These are phyloP conservation scores for Rhopalosiphum nymphaeae DNA, from an alignment of 2,888 invertebrate genomes.

Conservation along the genomic window DNA sequence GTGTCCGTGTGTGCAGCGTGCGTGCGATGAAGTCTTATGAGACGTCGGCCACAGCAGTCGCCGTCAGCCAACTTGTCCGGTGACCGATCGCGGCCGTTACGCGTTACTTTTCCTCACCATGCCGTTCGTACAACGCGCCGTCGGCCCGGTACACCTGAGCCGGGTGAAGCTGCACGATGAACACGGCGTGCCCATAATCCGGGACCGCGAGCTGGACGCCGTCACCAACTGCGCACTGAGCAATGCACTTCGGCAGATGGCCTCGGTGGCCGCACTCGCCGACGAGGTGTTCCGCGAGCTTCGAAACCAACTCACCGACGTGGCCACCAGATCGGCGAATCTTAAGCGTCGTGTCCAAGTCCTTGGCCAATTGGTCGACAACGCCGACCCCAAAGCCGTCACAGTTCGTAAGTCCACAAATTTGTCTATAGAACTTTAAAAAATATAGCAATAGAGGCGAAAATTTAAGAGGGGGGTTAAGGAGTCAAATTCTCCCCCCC, in stretches of 20 bases:
- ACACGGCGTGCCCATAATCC: constrained; percentile 75
- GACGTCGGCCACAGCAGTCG: neutral
- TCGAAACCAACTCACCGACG: constrained; percentile 80
- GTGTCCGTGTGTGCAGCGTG: neutral
- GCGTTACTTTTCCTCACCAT: constrained; percentile 72
- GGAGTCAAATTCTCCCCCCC: neutral
- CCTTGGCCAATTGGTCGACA: constrained; percentile 80
- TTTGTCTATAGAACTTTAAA: neutral
- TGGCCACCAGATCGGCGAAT: constrained; percentile 80
- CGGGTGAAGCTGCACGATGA: constrained; percentile 74
- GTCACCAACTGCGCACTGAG: constrained; percentile 89
- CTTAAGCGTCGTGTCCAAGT: constrained; percentile 79
- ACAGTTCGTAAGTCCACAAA: constrained; percentile 87
- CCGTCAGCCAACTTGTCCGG: neutral
- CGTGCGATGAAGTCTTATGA: neutral
- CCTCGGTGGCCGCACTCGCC: constrained; percentile 85
- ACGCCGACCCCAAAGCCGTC: constrained; percentile 88
- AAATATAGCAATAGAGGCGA: neutral
- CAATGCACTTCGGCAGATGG: constrained; percentile 86
- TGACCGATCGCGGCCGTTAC: neutral
- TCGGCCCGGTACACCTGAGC: constrained; percentile 86
- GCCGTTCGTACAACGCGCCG: constrained; percentile 89
- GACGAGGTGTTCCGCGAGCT: constrained; percentile 89
- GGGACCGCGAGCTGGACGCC: constrained; percentile 85
- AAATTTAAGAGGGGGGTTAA: neutral